Percentiles rank a stretch among this genome's conserved stretches.
phyloP scores from a whole-genome alignment of 2,113 vertebrate genomes.

The cattle (Bos taurus) region ARS-UCD2.0 NC_037331.1:8944501-8945000 shows the following conservation, averaged over 20 bases:
- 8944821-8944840: conserved; percentile 33
- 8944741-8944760: conserved; percentile 69
- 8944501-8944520: not conserved
- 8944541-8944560: not conserved
- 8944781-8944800: conserved; percentile 47
- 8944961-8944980: not conserved
- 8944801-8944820: conserved; percentile 47
- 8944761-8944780: conserved; percentile 50
- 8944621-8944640: conserved; percentile 41
- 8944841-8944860: not conserved
- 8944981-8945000: not conserved
- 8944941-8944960: not conserved
- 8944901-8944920: not conserved
- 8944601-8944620: not conserved
- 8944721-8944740: conserved; percentile 76
- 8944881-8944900: conserved; percentile 45
- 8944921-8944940: not conserved
- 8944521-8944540: not conserved
- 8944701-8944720: conserved; percentile 66
- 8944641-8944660: conserved; percentile 32
- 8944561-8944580: not conserved
- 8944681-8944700: conserved; percentile 36
- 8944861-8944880: conserved; percentile 39
- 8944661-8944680: conserved; percentile 17
- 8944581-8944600: conserved; percentile 34